Percentiles rank a stretch among this genome's conserved stretches.
phyloP scores from a whole-genome alignment of 2,797 vertebrate species.

The Alca torda region DNA sequence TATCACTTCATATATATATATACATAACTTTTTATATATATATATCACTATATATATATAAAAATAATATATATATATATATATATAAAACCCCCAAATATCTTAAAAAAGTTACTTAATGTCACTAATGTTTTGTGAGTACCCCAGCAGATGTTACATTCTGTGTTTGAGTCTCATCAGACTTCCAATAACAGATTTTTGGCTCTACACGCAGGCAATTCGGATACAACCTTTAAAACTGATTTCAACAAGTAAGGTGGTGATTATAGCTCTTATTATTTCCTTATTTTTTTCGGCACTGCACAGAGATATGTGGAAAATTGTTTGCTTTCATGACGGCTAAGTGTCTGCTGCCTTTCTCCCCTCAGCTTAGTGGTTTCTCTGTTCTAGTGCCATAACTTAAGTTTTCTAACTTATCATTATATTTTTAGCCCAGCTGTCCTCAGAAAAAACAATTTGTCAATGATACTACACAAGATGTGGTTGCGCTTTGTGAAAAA shows the following conservation, averaged over 20 bases:
- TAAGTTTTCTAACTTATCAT: background rate
- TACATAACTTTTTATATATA: background rate
- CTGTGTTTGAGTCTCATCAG: background rate
- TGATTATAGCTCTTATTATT: background rate
- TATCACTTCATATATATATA: background rate
- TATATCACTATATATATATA: background rate
- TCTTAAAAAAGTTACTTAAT: background rate
- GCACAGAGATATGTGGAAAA: background rate
- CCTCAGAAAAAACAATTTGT: background rate
- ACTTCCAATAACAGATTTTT: background rate
- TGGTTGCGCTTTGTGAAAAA: background rate
- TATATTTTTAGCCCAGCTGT: background rate
- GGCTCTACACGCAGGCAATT: background rate
- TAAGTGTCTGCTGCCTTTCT: background rate
- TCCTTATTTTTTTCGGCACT: background rate
- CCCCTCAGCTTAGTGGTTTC: background rate
- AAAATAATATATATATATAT: too few relatives aligned
- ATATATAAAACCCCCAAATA: too few relatives aligned
- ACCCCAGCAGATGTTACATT: background rate
- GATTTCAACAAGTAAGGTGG: background rate
- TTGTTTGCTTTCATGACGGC: background rate
- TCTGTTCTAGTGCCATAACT: background rate
- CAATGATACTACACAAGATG: background rate
- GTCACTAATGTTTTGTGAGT: background rate
- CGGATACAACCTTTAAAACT: background rate